phyloP scores from a whole-genome alignment of 1,140 invertebrate species.

The Euwallacea similis region DNA sequence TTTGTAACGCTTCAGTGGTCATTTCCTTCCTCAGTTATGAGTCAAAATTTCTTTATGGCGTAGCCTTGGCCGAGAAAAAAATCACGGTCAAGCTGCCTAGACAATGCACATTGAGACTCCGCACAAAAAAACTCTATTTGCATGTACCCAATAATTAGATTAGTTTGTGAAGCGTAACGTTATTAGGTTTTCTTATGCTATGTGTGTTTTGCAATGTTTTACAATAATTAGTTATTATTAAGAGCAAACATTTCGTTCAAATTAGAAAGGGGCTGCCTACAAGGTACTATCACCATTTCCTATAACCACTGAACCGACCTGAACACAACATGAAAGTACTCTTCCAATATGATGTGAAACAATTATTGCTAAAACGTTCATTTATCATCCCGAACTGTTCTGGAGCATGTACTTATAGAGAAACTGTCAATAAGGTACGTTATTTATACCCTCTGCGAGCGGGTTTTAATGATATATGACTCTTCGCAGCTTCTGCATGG shows the following conservation, averaged over 20 bases:
- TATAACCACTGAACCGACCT: too few relatives aligned
- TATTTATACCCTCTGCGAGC: constrained; percentile 17
- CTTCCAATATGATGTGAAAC: constrained; percentile 13
- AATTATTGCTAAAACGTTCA: constrained; percentile 19
- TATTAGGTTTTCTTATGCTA: constrained; percentile 13
- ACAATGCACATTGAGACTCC: constrained; percentile 8
- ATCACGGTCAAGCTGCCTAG: constrained; percentile 6
- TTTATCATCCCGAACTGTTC: constrained; percentile 23
- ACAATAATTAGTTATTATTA: neutral
- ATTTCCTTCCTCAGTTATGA: neutral
- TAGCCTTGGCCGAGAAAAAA: constrained; percentile 11
- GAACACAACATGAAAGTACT: constrained; percentile 11
- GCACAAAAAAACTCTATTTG: constrained; percentile 13
- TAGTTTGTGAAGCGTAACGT: constrained; percentile 25
- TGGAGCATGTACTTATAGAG: constrained; percentile 27
- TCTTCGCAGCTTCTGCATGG: constrained; percentile 27
- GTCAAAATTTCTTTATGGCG: constrained; percentile 9
- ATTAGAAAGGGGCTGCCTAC: neutral
- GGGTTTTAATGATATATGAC: constrained; percentile 25
- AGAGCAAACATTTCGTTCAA: neutral
- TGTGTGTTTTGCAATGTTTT: constrained; percentile 14
- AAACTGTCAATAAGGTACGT: constrained; percentile 23
- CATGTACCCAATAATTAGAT: constrained; percentile 26
- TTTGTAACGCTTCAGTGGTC: too few relatives aligned
- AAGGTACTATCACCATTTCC: too few relatives aligned